phyloP scores from a whole-genome alignment of 2,888 invertebrate genomes.

The Hyles lineata region DNA sequence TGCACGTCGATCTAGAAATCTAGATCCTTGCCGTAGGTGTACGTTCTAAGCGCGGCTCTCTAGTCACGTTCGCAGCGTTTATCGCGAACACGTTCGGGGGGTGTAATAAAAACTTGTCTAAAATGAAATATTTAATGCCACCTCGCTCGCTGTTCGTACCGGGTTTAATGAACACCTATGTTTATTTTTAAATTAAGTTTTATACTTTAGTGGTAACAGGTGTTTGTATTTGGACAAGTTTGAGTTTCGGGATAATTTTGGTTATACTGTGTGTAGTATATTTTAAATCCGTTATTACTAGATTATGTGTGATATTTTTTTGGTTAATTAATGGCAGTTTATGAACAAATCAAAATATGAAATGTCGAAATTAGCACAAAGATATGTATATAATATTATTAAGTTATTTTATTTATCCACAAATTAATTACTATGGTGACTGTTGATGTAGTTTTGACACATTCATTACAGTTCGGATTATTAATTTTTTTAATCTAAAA shows the following conservation, averaged over 20 bases:
- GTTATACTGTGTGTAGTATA: background rate
- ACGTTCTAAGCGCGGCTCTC: constrained; percentile 67
- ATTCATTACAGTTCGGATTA: too few relatives aligned
- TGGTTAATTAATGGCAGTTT: too few relatives aligned
- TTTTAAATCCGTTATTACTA: too few relatives aligned
- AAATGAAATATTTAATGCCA: constrained; percentile 83
- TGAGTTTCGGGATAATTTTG: background rate
- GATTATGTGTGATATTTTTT: too few relatives aligned
- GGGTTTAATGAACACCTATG: constrained; percentile 63
- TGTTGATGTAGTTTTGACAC: too few relatives aligned
- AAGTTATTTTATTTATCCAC: too few relatives aligned
- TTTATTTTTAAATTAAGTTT: constrained; percentile 64
- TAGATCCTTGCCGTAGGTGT: constrained; percentile 51
- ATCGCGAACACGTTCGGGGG: constrained; percentile 79
- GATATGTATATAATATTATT: too few relatives aligned
- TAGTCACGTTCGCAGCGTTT: constrained; percentile 79
- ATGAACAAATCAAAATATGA: too few relatives aligned
- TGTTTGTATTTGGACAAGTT: constrained; percentile 31
- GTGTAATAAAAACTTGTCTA: constrained; percentile 83
- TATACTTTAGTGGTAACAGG: constrained; percentile 45
- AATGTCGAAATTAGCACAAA: too few relatives aligned
- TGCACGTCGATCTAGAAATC: constrained; percentile 44
- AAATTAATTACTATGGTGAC: too few relatives aligned
- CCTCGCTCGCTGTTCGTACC: constrained; percentile 58
- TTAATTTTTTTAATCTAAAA: too few relatives aligned